These are phyloP conservation scores for Ochropacha duplaris DNA, from an alignment of 2,888 invertebrate genomes.

Conservation along the genomic window DNA sequence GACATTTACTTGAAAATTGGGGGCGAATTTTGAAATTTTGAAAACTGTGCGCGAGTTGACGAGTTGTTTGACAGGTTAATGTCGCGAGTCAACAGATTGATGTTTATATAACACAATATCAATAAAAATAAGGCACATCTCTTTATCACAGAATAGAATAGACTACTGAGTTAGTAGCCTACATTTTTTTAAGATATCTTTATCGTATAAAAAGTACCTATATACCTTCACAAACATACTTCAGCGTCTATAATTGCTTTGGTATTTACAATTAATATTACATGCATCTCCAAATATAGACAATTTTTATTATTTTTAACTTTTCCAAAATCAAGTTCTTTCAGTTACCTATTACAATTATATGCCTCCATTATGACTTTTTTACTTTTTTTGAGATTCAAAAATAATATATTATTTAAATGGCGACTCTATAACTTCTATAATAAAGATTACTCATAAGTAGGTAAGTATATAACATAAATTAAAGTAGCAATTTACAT, in stretches of 20 bases:
- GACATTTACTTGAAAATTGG: too few species aligned
- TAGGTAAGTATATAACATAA: too few species aligned
- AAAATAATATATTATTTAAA: not conserved
- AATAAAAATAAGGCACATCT: constrained; percentile 69
- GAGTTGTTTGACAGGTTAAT: too few species aligned
- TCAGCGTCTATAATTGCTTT: not conserved
- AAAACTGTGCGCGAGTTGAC: too few species aligned
- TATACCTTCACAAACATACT: not conserved
- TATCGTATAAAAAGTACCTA: constrained; percentile 2
- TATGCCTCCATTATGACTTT: not conserved
- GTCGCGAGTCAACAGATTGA: too few species aligned
- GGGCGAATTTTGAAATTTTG: too few species aligned
- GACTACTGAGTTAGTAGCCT: constrained; percentile 45
- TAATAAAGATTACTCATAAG: too few species aligned
- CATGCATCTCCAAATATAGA: not conserved
- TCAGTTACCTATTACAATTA: too few species aligned
- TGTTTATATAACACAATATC: constrained; percentile 23
- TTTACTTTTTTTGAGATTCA: not conserved
- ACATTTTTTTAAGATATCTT: constrained; percentile 13
- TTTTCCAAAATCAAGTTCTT: not conserved
- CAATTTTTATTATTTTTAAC: not conserved
- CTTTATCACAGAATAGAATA: constrained; percentile 77
- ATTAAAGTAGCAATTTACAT: not conserved
- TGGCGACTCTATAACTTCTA: not conserved
- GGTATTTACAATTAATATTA: constrained; percentile 3